Evolutionary conservation across 2,113 vertebrate species (phyloP).

Genomic region (Illadopsis cleaveri): DNA sequence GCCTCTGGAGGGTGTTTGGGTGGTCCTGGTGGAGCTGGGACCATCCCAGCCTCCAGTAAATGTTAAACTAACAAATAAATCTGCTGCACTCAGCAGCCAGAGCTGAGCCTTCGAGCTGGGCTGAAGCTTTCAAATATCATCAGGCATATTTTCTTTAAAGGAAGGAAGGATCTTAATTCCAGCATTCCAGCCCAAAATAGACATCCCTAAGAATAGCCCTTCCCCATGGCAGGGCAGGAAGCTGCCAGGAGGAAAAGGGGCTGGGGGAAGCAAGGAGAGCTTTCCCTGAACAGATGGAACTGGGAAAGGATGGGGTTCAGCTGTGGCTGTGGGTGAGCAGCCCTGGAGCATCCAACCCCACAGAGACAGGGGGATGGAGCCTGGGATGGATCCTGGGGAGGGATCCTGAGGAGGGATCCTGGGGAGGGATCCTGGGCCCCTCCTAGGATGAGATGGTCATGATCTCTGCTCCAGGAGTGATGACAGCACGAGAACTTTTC

Average conservation of each 20-base stretch:
- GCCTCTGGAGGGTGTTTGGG: not conserved
- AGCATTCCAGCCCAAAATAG: conserved; percentile 56
- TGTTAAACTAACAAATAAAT: not conserved
- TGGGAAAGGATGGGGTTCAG: not conserved
- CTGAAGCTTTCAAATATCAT: not conserved
- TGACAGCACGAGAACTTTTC: too few relatives aligned
- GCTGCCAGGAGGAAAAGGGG: not conserved
- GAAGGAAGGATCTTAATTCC: conserved; percentile 63
- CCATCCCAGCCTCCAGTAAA: not conserved
- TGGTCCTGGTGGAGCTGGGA: not conserved
- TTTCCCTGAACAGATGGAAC: not conserved
- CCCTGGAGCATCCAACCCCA: not conserved
- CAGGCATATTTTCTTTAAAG: conserved; percentile 17
- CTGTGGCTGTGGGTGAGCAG: rapidly evolving
- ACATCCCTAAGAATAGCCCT: conserved; percentile 21
- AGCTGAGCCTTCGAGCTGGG: not conserved
- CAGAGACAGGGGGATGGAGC: too few relatives aligned
- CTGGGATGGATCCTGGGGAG: too few relatives aligned
- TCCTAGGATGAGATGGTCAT: too few relatives aligned
- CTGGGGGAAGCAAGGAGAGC: not conserved
- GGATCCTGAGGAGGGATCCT: too few relatives aligned
- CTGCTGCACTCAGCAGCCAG: not conserved
- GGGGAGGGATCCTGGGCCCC: too few relatives aligned
- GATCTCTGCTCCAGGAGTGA: too few relatives aligned
- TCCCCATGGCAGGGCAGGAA: not conserved